Conservation (phyloP, 2,888 invertebrate genomes). For the Hypomecis punctinalis region DNA sequence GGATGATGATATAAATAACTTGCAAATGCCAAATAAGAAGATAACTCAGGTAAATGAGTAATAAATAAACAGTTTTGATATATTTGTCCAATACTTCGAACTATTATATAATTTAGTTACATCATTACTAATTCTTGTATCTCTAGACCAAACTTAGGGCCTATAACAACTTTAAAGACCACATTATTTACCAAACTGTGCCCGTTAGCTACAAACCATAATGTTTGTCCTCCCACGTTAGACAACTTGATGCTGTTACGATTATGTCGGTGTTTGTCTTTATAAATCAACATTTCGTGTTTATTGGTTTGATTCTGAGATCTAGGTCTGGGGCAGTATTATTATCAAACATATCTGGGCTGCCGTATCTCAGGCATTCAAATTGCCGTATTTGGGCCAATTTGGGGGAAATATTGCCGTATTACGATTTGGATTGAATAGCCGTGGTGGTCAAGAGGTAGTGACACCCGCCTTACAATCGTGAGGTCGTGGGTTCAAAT, state of each 20-base stretch:
- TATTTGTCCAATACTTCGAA: too few relatives aligned
- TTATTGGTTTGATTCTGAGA: neutral
- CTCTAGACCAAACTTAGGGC: neutral
- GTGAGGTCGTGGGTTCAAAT: too few relatives aligned
- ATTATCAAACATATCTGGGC: neutral
- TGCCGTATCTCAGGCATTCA: conserved; percentile 2
- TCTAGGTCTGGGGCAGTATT: neutral
- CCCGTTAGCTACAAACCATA: conserved; percentile 7
- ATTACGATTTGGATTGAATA: too few relatives aligned
- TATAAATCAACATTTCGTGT: conserved; percentile 11
- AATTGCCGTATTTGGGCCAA: neutral
- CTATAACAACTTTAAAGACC: neutral
- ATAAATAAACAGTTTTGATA: too few relatives aligned
- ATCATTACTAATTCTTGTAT: neutral
- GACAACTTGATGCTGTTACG: conserved; percentile 12
- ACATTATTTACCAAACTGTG: conserved; percentile 13
- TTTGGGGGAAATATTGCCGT: too few relatives aligned
- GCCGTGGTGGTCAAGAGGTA: too few relatives aligned
- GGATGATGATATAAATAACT: too few relatives aligned
- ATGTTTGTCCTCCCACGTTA: conserved; percentile 13
- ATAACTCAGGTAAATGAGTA: too few relatives aligned
- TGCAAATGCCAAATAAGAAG: too few relatives aligned
- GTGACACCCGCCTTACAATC: too few relatives aligned
- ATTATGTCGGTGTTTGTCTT: conserved; percentile 15
- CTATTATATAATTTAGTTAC: neutral